phyloP scores from a whole-genome alignment of 2,797 vertebrate genomes.

The Sebastes hopkinsi region DNA sequence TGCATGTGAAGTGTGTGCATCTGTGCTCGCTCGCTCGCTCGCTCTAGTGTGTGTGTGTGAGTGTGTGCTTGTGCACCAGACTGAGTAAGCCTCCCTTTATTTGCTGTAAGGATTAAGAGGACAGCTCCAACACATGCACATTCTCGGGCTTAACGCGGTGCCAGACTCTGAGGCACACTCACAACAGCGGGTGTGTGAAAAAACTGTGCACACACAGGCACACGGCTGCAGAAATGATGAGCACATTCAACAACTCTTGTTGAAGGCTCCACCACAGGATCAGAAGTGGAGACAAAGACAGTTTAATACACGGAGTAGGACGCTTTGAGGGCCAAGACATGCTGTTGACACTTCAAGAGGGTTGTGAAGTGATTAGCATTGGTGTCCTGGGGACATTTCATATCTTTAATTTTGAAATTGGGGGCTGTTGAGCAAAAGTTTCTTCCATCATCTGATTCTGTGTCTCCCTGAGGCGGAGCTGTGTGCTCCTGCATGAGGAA shows the following conservation, averaged over 20 bases:
- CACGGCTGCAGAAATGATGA: slow-evolving; percentile 59
- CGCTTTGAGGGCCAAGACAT: slow-evolving; percentile 40
- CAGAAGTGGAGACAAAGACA: slow-evolving; percentile 44
- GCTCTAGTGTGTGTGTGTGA: neutral
- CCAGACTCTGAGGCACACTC: slow-evolving; percentile 56
- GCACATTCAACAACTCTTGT: slow-evolving; percentile 54
- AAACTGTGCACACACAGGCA: slow-evolving; percentile 31
- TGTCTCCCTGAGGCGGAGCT: slow-evolving; percentile 27
- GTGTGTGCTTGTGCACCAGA: slow-evolving; percentile 62
- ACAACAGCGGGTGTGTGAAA: slow-evolving; percentile 27
- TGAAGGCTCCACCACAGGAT: slow-evolving; percentile 52
- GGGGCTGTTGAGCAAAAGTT: slow-evolving; percentile 20
- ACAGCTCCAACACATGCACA: slow-evolving; percentile 75
- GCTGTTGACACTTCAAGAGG: slow-evolving; percentile 39
- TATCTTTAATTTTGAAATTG: slow-evolving; percentile 35
- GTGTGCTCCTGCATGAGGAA: slow-evolving; percentile 24
- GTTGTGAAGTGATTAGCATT: slow-evolving; percentile 22
- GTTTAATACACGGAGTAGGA: slow-evolving; percentile 29
- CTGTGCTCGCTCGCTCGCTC: slow-evolving; percentile 38
- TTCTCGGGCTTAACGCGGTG: slow-evolving; percentile 66
- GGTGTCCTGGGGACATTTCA: slow-evolving; percentile 30
- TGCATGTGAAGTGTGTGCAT: slow-evolving; percentile 58
- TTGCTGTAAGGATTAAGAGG: slow-evolving; percentile 76
- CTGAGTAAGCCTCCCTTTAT: slow-evolving; percentile 77
- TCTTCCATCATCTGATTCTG: slow-evolving; percentile 9